A percentile compares a stretch with the other conserved stretches of the same genome.
phyloP scores from a whole-genome alignment of 1,140 invertebrate genomes.

The Ridgeia piscesae region DNA sequence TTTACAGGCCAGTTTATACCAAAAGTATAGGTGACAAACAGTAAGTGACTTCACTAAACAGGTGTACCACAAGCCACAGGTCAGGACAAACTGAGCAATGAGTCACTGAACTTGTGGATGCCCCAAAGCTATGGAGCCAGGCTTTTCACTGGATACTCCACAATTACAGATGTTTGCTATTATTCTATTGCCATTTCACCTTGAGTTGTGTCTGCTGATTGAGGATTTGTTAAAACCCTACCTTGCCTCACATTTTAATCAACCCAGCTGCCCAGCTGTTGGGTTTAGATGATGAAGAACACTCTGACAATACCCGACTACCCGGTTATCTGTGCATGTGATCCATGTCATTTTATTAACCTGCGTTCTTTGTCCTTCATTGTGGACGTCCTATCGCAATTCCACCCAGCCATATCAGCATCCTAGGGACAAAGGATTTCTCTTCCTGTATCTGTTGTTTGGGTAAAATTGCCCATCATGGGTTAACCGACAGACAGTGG shows the following conservation, averaged over 20 bases:
- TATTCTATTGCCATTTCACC: not conserved
- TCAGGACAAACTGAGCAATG: too few relatives aligned
- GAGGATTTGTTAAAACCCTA: not conserved
- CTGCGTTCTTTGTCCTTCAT: not conserved
- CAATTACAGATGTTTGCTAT: not conserved
- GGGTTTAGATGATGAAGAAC: not conserved
- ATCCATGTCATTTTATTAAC: not conserved
- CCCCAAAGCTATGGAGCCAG: too few relatives aligned
- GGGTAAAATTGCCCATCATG: not conserved
- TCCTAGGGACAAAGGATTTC: not conserved
- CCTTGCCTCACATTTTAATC: not conserved
- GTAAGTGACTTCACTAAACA: not conserved
- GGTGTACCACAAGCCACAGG: too few relatives aligned
- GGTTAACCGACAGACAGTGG: not conserved
- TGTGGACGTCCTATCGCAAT: not conserved
- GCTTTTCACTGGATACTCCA: too few relatives aligned
- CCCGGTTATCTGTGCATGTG: not conserved
- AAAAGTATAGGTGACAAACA: not conserved
- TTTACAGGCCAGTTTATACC: not conserved
- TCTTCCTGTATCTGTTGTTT: not conserved
- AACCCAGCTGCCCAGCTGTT: not conserved
- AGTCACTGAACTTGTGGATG: too few relatives aligned
- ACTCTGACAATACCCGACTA: not conserved
- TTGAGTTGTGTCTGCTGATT: not conserved
- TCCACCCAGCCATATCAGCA: not conserved